phyloP scores from a whole-genome alignment of 2,113 vertebrate species.

The Dasyurus viverrinus region DNA sequence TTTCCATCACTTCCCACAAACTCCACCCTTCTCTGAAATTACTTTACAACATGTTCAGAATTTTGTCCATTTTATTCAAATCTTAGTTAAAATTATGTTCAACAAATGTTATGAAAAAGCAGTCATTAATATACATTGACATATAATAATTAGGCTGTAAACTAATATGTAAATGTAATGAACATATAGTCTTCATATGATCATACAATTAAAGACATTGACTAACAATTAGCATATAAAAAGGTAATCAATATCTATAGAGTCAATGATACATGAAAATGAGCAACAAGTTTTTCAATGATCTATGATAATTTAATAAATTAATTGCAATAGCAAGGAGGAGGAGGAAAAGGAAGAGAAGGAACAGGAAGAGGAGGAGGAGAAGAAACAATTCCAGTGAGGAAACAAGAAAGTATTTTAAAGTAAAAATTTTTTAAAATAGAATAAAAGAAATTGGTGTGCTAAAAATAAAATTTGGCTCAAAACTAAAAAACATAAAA shows the following conservation, averaged over 20 bases:
- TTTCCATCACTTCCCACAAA: neutral
- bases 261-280: neutral
- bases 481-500: constrained; percentile 6
- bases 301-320: neutral
- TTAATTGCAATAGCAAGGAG: neutral
- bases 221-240: neutral
- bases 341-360: too few species aligned
- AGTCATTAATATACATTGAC: neutral
- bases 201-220: neutral
- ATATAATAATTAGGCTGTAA: neutral
- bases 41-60: neutral
- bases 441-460: neutral
- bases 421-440: constrained; percentile 4
- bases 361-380: too few species aligned
- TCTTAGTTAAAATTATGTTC: neutral
- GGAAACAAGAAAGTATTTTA: constrained; percentile 23
- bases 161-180: neutral
- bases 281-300: neutral
- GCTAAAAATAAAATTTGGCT: constrained; percentile 34
- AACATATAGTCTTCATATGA: neutral
- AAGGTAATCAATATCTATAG: neutral
- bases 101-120: neutral
- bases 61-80: neutral
- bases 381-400: neutral
- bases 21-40: neutral